Evolutionary conservation across 2,797 vertebrate genomes (phyloP), one percentile per base, ranked within the genome.

Genomic region (Cetoscarus ocellatus): DNA sequence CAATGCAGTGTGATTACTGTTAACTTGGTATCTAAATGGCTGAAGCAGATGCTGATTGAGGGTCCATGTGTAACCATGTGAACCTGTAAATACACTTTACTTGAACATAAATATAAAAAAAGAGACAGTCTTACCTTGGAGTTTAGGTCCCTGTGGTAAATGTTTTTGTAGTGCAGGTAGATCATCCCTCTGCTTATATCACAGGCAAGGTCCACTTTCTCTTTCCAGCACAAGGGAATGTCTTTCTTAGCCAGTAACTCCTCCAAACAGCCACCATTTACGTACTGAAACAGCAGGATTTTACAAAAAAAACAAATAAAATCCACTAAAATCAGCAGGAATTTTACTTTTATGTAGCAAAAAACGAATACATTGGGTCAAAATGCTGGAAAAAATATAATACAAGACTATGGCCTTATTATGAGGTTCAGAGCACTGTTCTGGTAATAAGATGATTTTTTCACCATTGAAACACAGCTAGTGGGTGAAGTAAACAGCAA

Each of bases 131-230:
- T 73, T 73, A 96, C 96, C 95, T 96, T 97, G 11, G 96, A 96
- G 90, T 96, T 97, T 72, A 96, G 95, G 87, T 97, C 96, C 67
- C 96, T 90, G 87, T 97, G 96, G 87, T 96, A 97, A 84, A 97
- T 96, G 87, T 96, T 97, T 88, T 96, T 97, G 81, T 95, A 96
- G 82, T 97, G 96, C 49, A 97, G 91, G 87, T 97, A 97, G 79
- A 94, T 93, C 96, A 97, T 97, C 45, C 96, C 96, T 75, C 96
- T 87, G 82, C 93, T 94, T 72, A 97, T 95, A 71, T 97, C 96
- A 77, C 94, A 96, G 65, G 95, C 94, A 77, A 97, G 88, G 50
- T 94, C 94, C 64, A 96, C 95, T 80, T 97, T 96, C 78, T 96
- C 96, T 70, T 92, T 96, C 96, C 96, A 96, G 49, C 86, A 90